Base-by-base conservation (phyloP, 2,888 invertebrate genomes). In the Ochropleura leucogaster region DNA sequence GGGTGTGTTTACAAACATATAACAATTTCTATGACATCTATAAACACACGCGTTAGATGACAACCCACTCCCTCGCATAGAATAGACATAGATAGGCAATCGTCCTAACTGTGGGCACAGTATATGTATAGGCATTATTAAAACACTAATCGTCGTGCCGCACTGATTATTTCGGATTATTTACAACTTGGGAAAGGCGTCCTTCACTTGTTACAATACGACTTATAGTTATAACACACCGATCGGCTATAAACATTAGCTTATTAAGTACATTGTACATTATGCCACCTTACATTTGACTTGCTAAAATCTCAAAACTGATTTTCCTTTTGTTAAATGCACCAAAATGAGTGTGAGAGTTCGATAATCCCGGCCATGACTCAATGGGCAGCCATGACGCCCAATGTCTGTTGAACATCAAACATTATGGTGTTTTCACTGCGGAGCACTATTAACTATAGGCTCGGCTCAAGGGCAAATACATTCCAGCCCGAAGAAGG, bases 381-480 rank as follows among this genome's bases (percentile, higher is more conserved):
- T 84, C 72, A 72, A 80, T 84, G 16, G 59, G 53, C 49, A 71
- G 55, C 77, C 84, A 64, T 82, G 77, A 72, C 44, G 77, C 46
- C 51, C 69, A 57, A 49, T 81, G 67, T 81, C 82, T 82, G 82
- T 60, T 84, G 47, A 81, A 77, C 67, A 57, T 84, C 72, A 77
- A 59, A 69, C 66, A 57, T 72, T 82, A 72, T 84, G 67, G 77
- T 77, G 85, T 82, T 84, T 81, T 84, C 72, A 84, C 68, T 75
- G 46, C 64, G 57, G 67, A 10, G 40, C 64, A 70, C 71, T 60
- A 77, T 69, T 64, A 47, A 62, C 68, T 51, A 51, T 80, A 72
- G 82, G 82, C 77, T 81, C 49, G 82, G 82, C 82, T 60, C 85
- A 84, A 81, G 85, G 82, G 44, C 85, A 67, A 40, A 47, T 20